Conservation (phyloP, 2,797 vertebrate species). For the Anableps anableps region DNA sequence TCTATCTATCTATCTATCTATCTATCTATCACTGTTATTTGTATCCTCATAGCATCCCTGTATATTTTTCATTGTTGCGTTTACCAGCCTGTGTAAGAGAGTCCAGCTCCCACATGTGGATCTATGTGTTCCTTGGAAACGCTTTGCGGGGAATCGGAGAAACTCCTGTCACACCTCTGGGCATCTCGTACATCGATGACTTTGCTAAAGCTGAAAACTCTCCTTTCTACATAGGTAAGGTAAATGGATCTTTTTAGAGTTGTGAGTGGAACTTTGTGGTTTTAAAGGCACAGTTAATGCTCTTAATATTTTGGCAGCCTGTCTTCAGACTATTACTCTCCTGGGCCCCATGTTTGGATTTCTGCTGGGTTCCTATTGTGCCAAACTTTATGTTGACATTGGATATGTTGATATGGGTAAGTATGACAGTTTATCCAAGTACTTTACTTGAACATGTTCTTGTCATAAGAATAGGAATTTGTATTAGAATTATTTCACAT, state of each 20-base stretch:
- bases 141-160: conserved; percentile 93
- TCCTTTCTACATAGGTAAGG: conserved; percentile 92
- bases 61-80: not conserved
- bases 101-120: conserved; percentile 88
- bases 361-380: conserved; percentile 81
- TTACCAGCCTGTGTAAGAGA: conserved; percentile 84
- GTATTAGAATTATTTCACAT: not conserved
- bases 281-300: not conserved
- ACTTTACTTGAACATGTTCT: not conserved
- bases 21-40: not conserved
- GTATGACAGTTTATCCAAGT: conserved; percentile 15
- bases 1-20: not conserved
- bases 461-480: not conserved
- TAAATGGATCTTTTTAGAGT: fast-evolving
- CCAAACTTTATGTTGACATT: conserved; percentile 82
- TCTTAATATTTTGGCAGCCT: conserved; percentile 69
- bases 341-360: conserved; percentile 84
- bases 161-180: conserved; percentile 90
- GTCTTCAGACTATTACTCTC: conserved; percentile 82
- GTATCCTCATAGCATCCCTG: not conserved
- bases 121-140: conserved; percentile 92
- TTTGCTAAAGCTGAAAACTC: conserved; percentile 90
- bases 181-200: conserved; percentile 95
- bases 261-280: not conserved
- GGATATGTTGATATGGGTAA: conserved; percentile 80